A percentile compares a stretch with the other conserved stretches of the same genome.
Conservation (phyloP, 1,140 invertebrate species). For the Pseudomyrmex gracilis region DNA sequence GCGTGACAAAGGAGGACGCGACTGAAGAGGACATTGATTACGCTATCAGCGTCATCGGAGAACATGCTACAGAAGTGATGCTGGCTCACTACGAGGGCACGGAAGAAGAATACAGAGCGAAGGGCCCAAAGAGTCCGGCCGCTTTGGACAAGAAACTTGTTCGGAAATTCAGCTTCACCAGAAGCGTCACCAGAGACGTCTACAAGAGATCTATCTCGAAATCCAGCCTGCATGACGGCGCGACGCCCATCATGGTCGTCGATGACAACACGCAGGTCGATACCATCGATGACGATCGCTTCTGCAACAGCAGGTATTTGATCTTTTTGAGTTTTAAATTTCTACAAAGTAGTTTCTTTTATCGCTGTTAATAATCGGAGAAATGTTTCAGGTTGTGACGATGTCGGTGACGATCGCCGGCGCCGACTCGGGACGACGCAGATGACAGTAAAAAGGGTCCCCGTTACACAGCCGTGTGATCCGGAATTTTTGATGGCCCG, state of each 20-base stretch:
- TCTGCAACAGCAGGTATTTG: slow-evolving; percentile 81
- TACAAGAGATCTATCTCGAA: slow-evolving; percentile 87
- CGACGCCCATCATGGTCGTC: slow-evolving; percentile 88
- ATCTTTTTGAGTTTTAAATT: neutral
- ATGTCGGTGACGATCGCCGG: slow-evolving; percentile 68
- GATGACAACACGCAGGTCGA: slow-evolving; percentile 83
- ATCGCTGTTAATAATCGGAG: slow-evolving; percentile 20
- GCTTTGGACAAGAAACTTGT: slow-evolving; percentile 87
- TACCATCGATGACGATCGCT: slow-evolving; percentile 82
- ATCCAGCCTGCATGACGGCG: slow-evolving; percentile 88
- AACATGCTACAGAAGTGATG: slow-evolving; percentile 89
- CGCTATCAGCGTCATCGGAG: slow-evolving; percentile 90
- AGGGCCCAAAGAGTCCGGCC: slow-evolving; percentile 84
- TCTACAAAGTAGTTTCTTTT: neutral
- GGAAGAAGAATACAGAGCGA: slow-evolving; percentile 77
- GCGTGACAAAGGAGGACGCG: slow-evolving; percentile 93
- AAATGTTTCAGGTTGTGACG: slow-evolving; percentile 70
- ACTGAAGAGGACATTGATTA: slow-evolving; percentile 91
- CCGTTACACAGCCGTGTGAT: slow-evolving; percentile 58
- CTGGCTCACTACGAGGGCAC: slow-evolving; percentile 81
- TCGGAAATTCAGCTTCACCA: slow-evolving; percentile 89
- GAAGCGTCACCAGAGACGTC: slow-evolving; percentile 88
- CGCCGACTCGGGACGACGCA: slow-evolving; percentile 67
- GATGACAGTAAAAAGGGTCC: slow-evolving; percentile 35
- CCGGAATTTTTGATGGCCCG: slow-evolving; percentile 14